phyloP scores from a whole-genome alignment of 2,113 vertebrate species.

The Lophius piscatorius region DNA sequence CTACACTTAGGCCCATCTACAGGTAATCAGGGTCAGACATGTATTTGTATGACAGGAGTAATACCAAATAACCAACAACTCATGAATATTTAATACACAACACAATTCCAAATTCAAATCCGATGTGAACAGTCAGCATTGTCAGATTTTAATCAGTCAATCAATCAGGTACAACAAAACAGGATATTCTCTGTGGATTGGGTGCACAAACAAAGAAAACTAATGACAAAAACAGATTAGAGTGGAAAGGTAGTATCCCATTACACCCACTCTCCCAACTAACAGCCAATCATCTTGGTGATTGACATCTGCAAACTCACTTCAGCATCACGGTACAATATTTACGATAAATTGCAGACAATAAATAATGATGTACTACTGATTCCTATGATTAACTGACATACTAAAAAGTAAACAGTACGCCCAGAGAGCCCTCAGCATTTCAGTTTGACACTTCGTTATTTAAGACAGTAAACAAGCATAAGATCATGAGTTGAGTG shows the following conservation, averaged over 20 bases:
- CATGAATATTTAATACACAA: constrained; percentile 61
- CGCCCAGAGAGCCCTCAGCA: neutral
- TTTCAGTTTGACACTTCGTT: neutral
- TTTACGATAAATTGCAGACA: too few relatives aligned
- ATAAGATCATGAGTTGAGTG: constrained; percentile 51
- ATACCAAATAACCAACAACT: constrained; percentile 58
- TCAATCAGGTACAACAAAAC: constrained; percentile 34
- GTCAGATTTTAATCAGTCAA: constrained; percentile 25
- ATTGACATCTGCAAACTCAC: constrained; percentile 11
- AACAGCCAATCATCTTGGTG: constrained; percentile 7
- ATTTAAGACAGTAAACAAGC: constrained; percentile 54
- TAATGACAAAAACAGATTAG: constrained; percentile 28
- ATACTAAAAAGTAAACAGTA: neutral
- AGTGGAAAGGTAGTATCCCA: constrained; percentile 48
- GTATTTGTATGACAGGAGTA: constrained; percentile 52
- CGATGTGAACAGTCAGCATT: too few relatives aligned
- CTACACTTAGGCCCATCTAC: neutral
- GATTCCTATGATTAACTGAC: neutral
- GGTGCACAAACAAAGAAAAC: constrained; percentile 47
- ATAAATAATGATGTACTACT: neutral
- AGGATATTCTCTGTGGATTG: constrained; percentile 50
- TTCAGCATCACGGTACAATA: constrained; percentile 4
- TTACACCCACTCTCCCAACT: constrained; percentile 36
- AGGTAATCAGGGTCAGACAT: constrained; percentile 10
- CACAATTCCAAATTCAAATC: constrained; percentile 23